Conservation (phyloP, 2,888 invertebrate species). For the Meghimatium bilineatum region DNA sequence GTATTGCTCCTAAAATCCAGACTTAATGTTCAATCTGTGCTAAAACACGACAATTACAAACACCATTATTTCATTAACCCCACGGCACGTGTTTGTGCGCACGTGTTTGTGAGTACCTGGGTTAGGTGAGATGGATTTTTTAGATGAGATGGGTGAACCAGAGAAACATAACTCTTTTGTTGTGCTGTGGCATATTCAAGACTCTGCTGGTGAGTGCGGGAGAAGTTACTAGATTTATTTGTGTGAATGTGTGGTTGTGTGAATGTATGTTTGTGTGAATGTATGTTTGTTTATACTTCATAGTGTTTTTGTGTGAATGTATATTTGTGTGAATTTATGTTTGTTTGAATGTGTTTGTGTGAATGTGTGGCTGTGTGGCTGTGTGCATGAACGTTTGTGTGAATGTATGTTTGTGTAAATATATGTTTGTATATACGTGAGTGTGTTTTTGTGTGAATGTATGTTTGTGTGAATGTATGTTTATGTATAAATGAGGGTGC, state of each 20-base stretch:
- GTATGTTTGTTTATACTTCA: too few species aligned
- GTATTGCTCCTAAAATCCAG: background rate
- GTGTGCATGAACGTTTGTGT: too few species aligned
- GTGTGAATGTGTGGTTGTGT: background rate
- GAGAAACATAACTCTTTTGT: background rate
- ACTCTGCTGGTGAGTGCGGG: background rate
- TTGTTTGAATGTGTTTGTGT: too few species aligned
- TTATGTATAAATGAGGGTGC: too few species aligned
- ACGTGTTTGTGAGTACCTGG: background rate
- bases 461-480: too few species aligned
- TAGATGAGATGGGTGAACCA: background rate
- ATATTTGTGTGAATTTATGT: too few species aligned
- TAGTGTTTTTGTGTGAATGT: too few species aligned
- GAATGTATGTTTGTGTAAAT: too few species aligned
- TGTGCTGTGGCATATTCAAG: background rate
- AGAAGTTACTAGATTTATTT: background rate
- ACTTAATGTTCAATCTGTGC: background rate
- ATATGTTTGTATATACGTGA: too few species aligned
- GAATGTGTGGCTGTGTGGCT: too few species aligned
- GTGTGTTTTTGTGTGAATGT: too few species aligned
- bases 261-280: background rate
- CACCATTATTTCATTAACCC: constrained; percentile 25
- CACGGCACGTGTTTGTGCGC: background rate
- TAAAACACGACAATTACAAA: constrained; percentile 15
- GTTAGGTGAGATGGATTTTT: background rate